These are phyloP conservation scores for Percopsis omiscomaycus DNA, from an alignment of 2,797 vertebrate species.

Conservation along the genomic window DNA sequence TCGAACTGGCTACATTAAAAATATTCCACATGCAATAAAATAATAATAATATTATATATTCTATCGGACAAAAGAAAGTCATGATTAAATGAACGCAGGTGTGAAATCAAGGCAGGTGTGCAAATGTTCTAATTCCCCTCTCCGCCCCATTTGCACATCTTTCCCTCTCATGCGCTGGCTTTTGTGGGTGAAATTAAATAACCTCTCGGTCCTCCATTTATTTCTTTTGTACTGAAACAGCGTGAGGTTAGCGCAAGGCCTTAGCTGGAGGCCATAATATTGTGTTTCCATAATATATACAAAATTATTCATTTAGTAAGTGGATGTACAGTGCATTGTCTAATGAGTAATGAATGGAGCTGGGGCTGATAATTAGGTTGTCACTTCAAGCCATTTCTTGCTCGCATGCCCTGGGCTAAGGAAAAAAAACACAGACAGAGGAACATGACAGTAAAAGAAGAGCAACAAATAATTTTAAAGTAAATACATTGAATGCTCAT, in stretches of 20 bases:
- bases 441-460: conserved; percentile 30
- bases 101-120: conserved; percentile 55
- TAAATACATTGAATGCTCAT: conserved; percentile 45
- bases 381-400: conserved; percentile 81
- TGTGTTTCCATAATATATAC: conserved; percentile 83
- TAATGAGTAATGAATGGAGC: conserved; percentile 84
- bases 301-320: conserved; percentile 87
- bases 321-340: conserved; percentile 84
- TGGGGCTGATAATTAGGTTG: conserved; percentile 84
- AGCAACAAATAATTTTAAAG: conserved; percentile 59
- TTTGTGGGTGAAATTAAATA: conserved; percentile 81
- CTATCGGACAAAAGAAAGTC: conserved; percentile 22
- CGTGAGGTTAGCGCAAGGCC: conserved; percentile 75
- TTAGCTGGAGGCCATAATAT: conserved; percentile 81
- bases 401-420: conserved; percentile 68
- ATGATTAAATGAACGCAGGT: conserved; percentile 14
- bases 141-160: conserved; percentile 63
- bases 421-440: conserved; percentile 47
- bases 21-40: too few relatives aligned
- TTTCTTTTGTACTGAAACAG: conserved; percentile 79
- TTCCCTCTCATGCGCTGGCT: conserved; percentile 69
- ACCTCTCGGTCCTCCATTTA: conserved; percentile 81
- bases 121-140: conserved; percentile 49
- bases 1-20: too few relatives aligned
- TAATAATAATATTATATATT: conserved; percentile 20